Percentiles rank a stretch among this genome's conserved stretches.
Evolutionary conservation across 2,113 vertebrate genomes (phyloP).

Genomic region (Sigmodon hispidus): DNA sequence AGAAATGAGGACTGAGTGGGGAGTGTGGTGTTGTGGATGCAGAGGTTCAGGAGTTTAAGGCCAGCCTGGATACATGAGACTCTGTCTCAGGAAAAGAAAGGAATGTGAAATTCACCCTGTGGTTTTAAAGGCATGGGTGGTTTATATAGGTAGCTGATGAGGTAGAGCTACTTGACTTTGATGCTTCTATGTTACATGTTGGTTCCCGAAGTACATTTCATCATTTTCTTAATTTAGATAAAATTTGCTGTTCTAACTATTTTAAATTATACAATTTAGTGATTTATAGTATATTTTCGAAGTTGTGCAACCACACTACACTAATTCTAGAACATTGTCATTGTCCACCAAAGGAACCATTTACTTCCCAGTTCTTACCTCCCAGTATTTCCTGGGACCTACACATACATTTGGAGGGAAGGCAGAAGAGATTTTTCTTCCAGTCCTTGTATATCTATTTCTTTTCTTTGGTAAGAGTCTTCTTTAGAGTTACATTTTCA

Average conservation of each 20-base stretch:
- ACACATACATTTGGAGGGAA: background rate
- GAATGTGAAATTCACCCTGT: background rate
- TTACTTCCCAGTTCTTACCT: background rate
- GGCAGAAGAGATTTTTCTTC: slow-evolving; percentile 32
- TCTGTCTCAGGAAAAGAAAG: background rate
- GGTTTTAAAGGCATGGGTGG: background rate
- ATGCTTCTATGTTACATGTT: background rate
- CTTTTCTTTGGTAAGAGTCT: background rate
- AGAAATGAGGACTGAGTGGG: background rate
- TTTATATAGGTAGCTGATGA: background rate
- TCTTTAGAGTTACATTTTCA: slow-evolving; percentile 6
- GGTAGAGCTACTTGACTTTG: background rate
- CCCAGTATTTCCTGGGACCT: background rate
- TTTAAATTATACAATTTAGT: background rate
- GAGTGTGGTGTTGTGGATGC: background rate
- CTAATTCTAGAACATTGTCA: background rate
- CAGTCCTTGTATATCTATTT: background rate
- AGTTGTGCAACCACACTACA: background rate
- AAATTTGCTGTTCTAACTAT: slow-evolving; percentile 1
- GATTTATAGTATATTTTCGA: background rate
- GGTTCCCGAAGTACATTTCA: background rate
- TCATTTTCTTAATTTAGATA: background rate
- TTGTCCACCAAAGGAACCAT: background rate
- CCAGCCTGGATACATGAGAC: background rate
- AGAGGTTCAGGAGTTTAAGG: background rate